A percentile compares a stretch with the other conserved stretches of the same genome.
Evolutionary conservation across 2,797 vertebrate genomes (phyloP).

Genomic region (Clarias fuscus): DNA sequence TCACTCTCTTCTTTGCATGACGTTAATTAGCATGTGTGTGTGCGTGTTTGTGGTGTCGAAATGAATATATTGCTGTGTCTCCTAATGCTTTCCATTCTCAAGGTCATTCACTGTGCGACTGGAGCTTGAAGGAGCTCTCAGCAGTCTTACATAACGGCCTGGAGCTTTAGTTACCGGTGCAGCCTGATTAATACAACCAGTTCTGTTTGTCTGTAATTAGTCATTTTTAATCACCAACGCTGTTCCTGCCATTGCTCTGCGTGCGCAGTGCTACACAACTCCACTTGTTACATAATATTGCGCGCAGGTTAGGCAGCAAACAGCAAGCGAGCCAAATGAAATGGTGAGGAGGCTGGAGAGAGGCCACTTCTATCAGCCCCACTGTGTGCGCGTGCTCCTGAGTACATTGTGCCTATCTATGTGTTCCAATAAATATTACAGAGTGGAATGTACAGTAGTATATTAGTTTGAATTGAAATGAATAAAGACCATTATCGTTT

Average conservation of each 20-base stretch:
- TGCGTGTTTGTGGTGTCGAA: not conserved
- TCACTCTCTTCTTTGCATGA: conserved; percentile 6
- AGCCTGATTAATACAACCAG: conserved; percentile 38
- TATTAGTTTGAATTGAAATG: not conserved
- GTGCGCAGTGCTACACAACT: conserved; percentile 34
- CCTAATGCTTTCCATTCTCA: conserved; percentile 68
- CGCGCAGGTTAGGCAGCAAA: conserved; percentile 40
- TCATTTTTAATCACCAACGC: conserved; percentile 17
- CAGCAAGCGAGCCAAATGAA: conserved; percentile 32
- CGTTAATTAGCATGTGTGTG: conserved; percentile 2
- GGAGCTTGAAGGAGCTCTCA: conserved; percentile 52
- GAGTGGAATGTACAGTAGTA: not conserved
- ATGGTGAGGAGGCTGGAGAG: conserved; percentile 33
- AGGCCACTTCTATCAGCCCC: not conserved
- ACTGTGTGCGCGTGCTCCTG: not conserved
- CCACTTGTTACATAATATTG: conserved; percentile 40
- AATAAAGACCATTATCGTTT: not conserved
- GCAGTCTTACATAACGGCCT: conserved; percentile 56
- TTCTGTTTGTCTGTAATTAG: conserved; percentile 40
- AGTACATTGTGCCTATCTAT: not conserved
- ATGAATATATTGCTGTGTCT: conserved; percentile 27
- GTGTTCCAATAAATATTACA: not conserved
- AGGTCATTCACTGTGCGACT: conserved; percentile 73
- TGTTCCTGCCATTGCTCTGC: not conserved
- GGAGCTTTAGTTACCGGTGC: conserved; percentile 42